These are phyloP conservation scores for Lontra canadensis DNA, from an alignment of 2,113 vertebrate genomes.

Conservation along the genomic window DNA sequence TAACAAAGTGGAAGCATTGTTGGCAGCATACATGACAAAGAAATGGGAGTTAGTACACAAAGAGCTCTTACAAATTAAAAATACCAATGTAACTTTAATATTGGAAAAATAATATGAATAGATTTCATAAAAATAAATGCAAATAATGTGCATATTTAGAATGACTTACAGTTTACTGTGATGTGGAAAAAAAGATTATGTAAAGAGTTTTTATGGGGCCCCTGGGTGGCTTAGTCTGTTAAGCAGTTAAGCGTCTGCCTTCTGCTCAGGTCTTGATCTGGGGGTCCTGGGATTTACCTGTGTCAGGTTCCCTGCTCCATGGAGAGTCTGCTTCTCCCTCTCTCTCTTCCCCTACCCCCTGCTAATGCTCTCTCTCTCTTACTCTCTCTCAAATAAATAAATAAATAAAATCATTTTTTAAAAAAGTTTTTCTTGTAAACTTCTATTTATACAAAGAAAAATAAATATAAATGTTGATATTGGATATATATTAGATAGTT, in stretches of 20 bases:
- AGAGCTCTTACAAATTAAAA: slow-evolving; percentile 22
- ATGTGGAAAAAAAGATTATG: background rate
- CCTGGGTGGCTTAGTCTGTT: background rate
- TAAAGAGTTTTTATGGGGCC: background rate
- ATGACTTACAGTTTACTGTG: background rate
- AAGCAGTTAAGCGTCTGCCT: background rate
- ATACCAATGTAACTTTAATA: background rate
- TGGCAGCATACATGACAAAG: background rate
- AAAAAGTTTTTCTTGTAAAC: background rate
- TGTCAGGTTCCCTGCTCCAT: background rate
- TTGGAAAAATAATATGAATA: background rate
- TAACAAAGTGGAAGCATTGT: background rate
- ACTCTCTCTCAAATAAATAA: background rate
- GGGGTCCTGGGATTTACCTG: background rate
- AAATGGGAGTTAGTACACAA: background rate
- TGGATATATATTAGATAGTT: background rate
- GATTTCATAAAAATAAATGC: background rate
- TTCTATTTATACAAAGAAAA: background rate
- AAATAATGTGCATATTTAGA: background rate
- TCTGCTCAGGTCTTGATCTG: background rate
- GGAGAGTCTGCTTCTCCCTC: background rate
- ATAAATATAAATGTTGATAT: background rate
- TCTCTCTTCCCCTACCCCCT: background rate
- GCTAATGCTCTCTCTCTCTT: background rate
- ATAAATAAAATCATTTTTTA: background rate